Evolutionary conservation across 2,797 vertebrate species (phyloP).

Genomic region (Enteromius anoplus): DNA sequence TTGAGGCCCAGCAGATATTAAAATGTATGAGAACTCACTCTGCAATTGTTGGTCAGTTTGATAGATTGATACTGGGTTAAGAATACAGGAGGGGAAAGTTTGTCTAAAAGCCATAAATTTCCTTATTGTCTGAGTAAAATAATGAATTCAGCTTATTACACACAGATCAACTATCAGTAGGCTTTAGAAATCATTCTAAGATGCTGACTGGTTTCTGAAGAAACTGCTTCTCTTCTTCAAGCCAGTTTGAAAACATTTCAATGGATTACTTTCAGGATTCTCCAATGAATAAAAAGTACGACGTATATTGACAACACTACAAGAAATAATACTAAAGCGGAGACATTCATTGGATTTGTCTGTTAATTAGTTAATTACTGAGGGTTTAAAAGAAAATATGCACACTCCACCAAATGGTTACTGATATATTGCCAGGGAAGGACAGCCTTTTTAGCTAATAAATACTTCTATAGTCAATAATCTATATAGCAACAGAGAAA

Average conservation of each 20-base stretch:
- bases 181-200: not conserved
- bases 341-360: not conserved
- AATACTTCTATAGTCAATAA: conserved; percentile 19
- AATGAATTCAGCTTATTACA: not conserved
- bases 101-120: not conserved
- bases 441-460: not conserved
- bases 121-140: not conserved
- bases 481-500: not conserved
- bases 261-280: not conserved
- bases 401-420: not conserved
- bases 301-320: not conserved
- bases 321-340: not conserved
- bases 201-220: not conserved
- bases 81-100: not conserved
- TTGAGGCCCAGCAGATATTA: conserved; percentile 3
- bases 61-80: not conserved
- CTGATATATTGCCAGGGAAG: not conserved
- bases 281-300: not conserved
- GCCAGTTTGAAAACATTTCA: not conserved
- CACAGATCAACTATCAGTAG: not conserved
- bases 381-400: not conserved
- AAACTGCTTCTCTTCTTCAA: not conserved
- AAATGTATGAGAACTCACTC: not conserved
- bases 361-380: not conserved
- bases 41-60: not conserved